Percentiles rank a stretch among this genome's conserved stretches.
Conservation (phyloP, 2,797 vertebrate species). For the Labroides dimidiatus region DNA sequence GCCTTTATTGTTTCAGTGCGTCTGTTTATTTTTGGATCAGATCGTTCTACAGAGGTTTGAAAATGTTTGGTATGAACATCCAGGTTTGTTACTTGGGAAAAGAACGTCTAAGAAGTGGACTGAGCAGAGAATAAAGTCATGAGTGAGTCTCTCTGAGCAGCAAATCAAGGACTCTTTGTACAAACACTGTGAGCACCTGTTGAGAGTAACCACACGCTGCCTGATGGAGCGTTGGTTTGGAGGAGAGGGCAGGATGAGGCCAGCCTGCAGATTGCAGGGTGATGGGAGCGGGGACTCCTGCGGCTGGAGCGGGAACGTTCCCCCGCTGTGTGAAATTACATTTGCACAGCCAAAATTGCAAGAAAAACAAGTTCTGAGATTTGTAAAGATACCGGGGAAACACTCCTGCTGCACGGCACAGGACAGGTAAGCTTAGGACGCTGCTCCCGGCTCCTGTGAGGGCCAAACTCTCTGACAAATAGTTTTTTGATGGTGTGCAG, state of each 20-base stretch:
- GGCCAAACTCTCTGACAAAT: slow-evolving; percentile 50
- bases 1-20: too few relatives aligned
- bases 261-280: slow-evolving; percentile 37
- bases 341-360: slow-evolving; percentile 38
- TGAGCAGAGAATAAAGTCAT: not conserved
- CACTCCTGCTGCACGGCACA: slow-evolving; percentile 3
- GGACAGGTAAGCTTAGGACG: slow-evolving; percentile 9
- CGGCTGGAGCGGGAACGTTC: slow-evolving; percentile 12
- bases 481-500: slow-evolving; percentile 46
- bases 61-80: too few relatives aligned
- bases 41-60: too few relatives aligned
- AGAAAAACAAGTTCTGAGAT: slow-evolving; percentile 44
- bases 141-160: not conserved
- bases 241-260: slow-evolving; percentile 23
- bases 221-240: slow-evolving; percentile 29
- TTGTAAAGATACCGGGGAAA: slow-evolving; percentile 29
- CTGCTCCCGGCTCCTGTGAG: slow-evolving; percentile 48
- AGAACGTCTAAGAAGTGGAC: not conserved
- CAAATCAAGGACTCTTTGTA: slow-evolving; percentile 10
- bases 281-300: slow-evolving; percentile 41
- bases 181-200: slow-evolving; percentile 42
- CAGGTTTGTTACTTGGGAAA: too few relatives aligned
- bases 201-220: slow-evolving; percentile 36
- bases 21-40: too few relatives aligned
- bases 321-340: slow-evolving; percentile 53